phyloP scores from a whole-genome alignment of 2,113 vertebrate genomes.

The Thryonomys swinderianus region DNA sequence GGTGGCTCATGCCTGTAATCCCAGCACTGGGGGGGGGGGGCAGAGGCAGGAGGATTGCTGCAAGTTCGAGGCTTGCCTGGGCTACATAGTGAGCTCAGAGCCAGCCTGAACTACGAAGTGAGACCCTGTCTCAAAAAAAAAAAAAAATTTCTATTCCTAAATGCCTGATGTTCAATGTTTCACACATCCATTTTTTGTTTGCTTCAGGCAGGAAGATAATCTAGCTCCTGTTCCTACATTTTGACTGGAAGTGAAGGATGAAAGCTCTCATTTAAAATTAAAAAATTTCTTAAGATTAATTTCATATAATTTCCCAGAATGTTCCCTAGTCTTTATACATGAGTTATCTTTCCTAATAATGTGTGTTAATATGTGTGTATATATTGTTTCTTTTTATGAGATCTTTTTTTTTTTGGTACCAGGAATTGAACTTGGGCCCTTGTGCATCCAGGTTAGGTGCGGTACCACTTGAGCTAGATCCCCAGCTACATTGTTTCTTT shows the following conservation, averaged over 20 bases:
- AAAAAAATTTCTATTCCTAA: too few relatives aligned
- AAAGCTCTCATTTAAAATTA: slow-evolving; percentile 43
- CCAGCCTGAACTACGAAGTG: too few relatives aligned
- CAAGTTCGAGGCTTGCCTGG: too few relatives aligned
- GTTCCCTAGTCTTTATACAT: background rate
- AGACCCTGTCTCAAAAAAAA: too few relatives aligned
- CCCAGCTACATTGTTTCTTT: background rate
- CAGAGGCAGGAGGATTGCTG: too few relatives aligned
- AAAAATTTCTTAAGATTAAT: background rate
- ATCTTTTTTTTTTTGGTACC: too few relatives aligned
- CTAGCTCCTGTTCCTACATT: background rate
- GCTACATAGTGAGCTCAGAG: too few relatives aligned
- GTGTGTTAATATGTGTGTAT: background rate
- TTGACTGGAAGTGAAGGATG: slow-evolving; percentile 1
- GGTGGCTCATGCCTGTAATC: too few relatives aligned
- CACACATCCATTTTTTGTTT: background rate
- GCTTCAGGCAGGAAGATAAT: background rate
- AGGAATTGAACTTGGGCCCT: too few relatives aligned
- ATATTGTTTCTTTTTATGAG: background rate
- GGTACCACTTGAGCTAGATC: too few relatives aligned
- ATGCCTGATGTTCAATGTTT: background rate
- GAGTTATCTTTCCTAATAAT: background rate
- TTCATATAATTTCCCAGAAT: background rate
- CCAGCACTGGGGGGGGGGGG: too few relatives aligned
- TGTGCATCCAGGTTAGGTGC: too few relatives aligned